Evolutionary conservation across 2,113 vertebrate species (phyloP).

Genomic region (Pycnonotus jocosus): DNA sequence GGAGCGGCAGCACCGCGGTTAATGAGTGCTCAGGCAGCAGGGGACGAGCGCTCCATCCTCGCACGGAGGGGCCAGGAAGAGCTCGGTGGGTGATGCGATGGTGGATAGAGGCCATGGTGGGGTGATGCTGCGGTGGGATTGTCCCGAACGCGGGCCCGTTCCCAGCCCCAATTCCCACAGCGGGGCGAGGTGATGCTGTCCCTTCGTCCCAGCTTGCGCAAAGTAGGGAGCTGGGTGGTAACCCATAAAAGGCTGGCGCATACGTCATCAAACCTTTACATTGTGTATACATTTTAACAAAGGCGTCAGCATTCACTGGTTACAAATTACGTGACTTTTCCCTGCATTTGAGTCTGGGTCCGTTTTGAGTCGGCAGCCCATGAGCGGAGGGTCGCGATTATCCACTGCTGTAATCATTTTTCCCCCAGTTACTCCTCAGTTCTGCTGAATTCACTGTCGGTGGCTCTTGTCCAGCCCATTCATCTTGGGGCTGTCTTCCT

Average conservation of each 20-base stretch:
- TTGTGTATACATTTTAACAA: not conserved
- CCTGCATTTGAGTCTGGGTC: not conserved
- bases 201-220: rapidly evolving
- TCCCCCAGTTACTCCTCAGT: not conserved
- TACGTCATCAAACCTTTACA: not conserved
- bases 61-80: too few species aligned
- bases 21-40: not conserved
- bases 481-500: not conserved
- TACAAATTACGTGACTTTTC: not conserved
- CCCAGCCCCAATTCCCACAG: not conserved
- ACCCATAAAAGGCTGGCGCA: not conserved
- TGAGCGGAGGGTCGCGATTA: not conserved
- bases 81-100: not conserved
- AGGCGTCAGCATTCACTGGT: not conserved
- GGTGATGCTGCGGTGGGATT: not conserved
- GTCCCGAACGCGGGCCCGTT: not conserved
- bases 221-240: rapidly evolving
- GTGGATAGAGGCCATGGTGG: not conserved
- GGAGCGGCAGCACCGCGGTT: not conserved
- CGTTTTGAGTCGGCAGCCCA: not conserved
- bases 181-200: not conserved
- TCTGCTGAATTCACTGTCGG: not conserved
- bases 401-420: not conserved
- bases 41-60: not conserved
- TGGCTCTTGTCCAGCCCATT: not conserved